Evolutionary conservation across 2,113 vertebrate species (phyloP).

Genomic region (Glaucidium brasilianum): DNA sequence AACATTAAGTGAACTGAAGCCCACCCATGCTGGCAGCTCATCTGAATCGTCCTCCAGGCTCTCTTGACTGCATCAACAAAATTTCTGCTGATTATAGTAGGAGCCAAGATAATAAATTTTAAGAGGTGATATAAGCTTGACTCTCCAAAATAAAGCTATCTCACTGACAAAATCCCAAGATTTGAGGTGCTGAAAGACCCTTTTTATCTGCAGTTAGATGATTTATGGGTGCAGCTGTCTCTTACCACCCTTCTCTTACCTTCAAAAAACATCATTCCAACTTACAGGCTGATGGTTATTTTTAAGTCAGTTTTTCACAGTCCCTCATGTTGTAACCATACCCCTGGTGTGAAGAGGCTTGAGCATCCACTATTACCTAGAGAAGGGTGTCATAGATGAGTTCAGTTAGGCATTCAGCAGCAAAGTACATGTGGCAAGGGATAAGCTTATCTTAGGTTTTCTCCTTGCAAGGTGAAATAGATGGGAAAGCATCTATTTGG

Average conservation of each 20-base stretch:
- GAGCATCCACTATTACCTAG: neutral
- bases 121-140: neutral
- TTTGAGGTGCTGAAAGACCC: neutral
- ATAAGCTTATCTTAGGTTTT: neutral
- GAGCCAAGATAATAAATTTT: neutral
- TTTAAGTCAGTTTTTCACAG: neutral
- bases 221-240: neutral
- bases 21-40: neutral
- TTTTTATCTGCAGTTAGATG: neutral
- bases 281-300: neutral
- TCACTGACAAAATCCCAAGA: neutral
- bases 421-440: neutral
- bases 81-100: neutral
- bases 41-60: neutral
- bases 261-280: neutral
- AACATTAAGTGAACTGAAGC: neutral
- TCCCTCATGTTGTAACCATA: neutral
- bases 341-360: accelerated
- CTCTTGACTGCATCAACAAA: neutral
- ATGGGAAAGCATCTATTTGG: neutral
- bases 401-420: neutral
- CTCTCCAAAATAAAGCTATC: neutral
- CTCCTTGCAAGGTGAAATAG: neutral
- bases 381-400: accelerated
- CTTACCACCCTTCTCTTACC: neutral